Evolutionary conservation across 2,113 vertebrate species (phyloP), one percentile per base, ranked within the genome.

Genomic region (Apus apus): DNA sequence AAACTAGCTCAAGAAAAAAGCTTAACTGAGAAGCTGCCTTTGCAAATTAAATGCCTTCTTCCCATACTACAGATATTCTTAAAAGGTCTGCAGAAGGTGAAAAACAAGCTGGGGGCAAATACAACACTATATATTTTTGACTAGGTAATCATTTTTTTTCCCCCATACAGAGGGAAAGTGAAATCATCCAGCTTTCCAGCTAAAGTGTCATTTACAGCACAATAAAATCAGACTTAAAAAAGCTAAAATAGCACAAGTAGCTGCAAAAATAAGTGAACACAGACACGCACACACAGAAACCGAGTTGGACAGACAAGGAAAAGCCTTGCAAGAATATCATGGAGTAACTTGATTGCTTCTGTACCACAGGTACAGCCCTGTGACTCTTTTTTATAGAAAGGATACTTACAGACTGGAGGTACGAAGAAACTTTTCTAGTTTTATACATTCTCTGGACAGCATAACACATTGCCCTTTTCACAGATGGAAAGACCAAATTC

Each of bases 1-100:
- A 53, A 73, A n/a, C 68, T 89, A 60, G 26, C 67, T 64, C 26
- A 88, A 91, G 66, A 93, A 90, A 93, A 22, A 4, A 77, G 27
- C 26, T 89, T 83, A 92, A 94, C 72, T 83, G 67, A 87, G 92
- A 87, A 96, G n/a, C 56, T 90, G 50, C 15, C 48, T 93, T 56
- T 67, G 72, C 76, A 93, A 91, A 90, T 79, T 3, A 5, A 67
- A 32, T 19, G 2, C 36, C 85, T 17, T 64, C 74, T 66, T 91
- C 75, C 56, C 67, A 21, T 54, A 83, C 56, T 30, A 67, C 4
- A 4, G 40, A 13, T 54, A 80, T 50, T 85, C 75, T 11, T 71
- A 84, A 94, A 94, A 90, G 67, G 18, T 51, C 94, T 84, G 75
- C 53, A 82, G 64, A 60, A 89, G 51, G 73, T 34, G 51, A 94